A percentile compares a stretch with the other conserved stretches of the same genome.
Conservation (phyloP, 2,888 invertebrate species). For the Griposia aprilina region DNA sequence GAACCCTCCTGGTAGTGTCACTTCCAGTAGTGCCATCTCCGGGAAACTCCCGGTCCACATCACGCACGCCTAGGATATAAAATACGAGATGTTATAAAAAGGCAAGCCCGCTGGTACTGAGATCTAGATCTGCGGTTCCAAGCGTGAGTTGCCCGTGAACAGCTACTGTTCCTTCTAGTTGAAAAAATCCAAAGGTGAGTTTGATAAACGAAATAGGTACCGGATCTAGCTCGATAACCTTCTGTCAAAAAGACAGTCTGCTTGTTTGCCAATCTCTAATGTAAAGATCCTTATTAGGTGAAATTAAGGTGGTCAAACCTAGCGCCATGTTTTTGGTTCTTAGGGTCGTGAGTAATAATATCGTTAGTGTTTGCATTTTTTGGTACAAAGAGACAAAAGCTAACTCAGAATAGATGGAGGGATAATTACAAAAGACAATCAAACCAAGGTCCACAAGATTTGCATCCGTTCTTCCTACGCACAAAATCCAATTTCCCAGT, state of each 20-base stretch:
- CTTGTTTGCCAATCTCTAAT: background rate
- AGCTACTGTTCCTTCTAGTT: background rate
- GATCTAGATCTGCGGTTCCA: background rate
- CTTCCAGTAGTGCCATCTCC: slow-evolving; percentile 91
- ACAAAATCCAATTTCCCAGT: background rate
- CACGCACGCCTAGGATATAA: slow-evolving; percentile 79
- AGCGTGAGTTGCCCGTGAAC: background rate
- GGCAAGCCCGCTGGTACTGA: background rate
- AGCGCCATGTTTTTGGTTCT: background rate
- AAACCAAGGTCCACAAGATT: background rate
- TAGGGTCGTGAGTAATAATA: background rate
- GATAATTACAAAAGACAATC: background rate
- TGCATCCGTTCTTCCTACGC: background rate
- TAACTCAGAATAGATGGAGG: background rate
- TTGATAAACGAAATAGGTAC: background rate
- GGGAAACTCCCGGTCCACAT: slow-evolving; percentile 83
- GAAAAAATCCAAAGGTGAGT: background rate
- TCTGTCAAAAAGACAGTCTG: background rate
- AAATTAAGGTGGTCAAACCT: background rate
- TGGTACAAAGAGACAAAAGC: background rate
- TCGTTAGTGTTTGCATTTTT: background rate
- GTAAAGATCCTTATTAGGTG: background rate
- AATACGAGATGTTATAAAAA: background rate
- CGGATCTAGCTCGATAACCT: background rate
- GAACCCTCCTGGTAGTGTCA: slow-evolving; percentile 92